Evolutionary conservation across 2,113 vertebrate genomes (phyloP).

Genomic region (Phoxinus phoxinus): DNA sequence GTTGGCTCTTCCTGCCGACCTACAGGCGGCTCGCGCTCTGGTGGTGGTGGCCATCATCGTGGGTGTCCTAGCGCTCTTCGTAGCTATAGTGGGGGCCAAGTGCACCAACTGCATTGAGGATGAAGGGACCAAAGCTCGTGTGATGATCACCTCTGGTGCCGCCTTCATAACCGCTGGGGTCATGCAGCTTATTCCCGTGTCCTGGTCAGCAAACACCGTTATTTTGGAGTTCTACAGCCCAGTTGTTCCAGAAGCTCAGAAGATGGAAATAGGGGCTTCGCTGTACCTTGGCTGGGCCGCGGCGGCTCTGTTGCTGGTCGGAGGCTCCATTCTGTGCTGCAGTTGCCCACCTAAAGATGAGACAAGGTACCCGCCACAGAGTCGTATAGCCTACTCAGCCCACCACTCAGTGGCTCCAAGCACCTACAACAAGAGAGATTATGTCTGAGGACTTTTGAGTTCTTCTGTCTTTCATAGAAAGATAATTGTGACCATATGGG

Average conservation of each 20-base stretch:
- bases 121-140: constrained; percentile 85
- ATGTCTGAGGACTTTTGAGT: constrained; percentile 71
- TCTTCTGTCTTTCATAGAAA: not conserved
- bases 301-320: constrained; percentile 80
- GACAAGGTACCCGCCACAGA: constrained; percentile 75
- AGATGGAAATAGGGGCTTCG: constrained; percentile 88
- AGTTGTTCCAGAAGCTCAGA: constrained; percentile 76
- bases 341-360: constrained; percentile 86
- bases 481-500: not conserved
- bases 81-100: constrained; percentile 88
- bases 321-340: constrained; percentile 89
- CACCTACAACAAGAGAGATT: constrained; percentile 88
- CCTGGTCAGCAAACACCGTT: constrained; percentile 92
- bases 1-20: constrained; percentile 86
- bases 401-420: constrained; percentile 79
- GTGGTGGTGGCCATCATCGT: constrained; percentile 85
- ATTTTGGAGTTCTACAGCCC: constrained; percentile 90
- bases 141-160: constrained; percentile 85
- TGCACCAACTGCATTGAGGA: constrained; percentile 94
- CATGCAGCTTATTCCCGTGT: constrained; percentile 86
- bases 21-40: constrained; percentile 91
- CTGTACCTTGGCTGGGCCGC: constrained; percentile 94
- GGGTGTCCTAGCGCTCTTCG: constrained; percentile 80
- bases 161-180: constrained; percentile 82
- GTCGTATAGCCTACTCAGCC: constrained; percentile 81